These are phyloP conservation scores for Jaculus jaculus DNA, from an alignment of 2,113 vertebrate genomes.

Conservation along the genomic window DNA sequence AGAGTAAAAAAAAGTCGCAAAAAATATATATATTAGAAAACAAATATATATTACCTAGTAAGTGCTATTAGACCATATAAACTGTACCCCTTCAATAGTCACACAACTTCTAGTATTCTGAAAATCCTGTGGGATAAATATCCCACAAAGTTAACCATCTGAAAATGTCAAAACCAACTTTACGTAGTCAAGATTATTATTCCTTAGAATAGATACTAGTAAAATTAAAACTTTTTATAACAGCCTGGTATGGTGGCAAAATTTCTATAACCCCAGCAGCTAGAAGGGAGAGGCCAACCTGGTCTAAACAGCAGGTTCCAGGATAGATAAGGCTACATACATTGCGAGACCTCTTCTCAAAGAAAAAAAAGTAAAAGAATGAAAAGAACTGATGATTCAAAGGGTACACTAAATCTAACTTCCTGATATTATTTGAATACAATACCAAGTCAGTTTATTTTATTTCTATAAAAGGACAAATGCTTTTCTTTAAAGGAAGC, in stretches of 20 bases:
- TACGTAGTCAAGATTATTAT: constrained; percentile 5
- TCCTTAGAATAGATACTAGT: not conserved
- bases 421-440: not conserved
- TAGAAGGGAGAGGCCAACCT: not conserved
- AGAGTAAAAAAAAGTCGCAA: no score
- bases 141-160: constrained; percentile 16
- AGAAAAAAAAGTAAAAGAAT: not conserved
- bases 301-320: not conserved
- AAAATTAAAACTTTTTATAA: constrained; percentile 5
- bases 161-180: constrained; percentile 26
- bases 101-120: constrained; percentile 27
- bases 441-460: not conserved
- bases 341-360: not conserved
- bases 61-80: not conserved
- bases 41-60: not conserved
- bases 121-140: not conserved
- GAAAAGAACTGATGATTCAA: constrained; percentile 30
- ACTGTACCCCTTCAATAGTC: not conserved
- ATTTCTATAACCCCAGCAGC: not conserved
- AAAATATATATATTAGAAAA: not conserved
- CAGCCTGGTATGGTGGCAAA: not conserved
- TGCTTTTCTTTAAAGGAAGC: no score
- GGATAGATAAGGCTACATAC: not conserved
- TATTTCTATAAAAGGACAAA: not conserved
- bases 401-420: not conserved